These are phyloP conservation scores for Scleropages formosus DNA, from an alignment of 2,797 vertebrate species.

Conservation along the genomic window DNA sequence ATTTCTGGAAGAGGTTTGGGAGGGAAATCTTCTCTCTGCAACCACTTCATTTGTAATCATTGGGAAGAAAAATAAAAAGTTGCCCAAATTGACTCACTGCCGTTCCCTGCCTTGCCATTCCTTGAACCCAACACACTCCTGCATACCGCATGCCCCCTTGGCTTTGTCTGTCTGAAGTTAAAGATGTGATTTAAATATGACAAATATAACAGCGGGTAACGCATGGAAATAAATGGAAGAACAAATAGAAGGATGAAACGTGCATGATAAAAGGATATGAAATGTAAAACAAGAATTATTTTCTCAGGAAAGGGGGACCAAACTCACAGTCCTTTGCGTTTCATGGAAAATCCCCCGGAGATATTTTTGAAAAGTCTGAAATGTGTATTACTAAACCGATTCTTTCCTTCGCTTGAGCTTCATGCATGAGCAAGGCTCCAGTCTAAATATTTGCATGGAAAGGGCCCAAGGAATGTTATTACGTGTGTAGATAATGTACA, in stretches of 20 bases:
- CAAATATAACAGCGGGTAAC: constrained; percentile 46
- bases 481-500: constrained; percentile 44
- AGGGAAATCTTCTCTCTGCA: not conserved
- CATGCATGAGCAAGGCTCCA: constrained; percentile 55
- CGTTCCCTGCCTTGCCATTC: not conserved
- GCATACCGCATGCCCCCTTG: not conserved
- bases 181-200: constrained; percentile 60
- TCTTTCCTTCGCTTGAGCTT: constrained; percentile 55
- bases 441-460: constrained; percentile 59
- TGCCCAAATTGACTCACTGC: not conserved
- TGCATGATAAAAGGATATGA: constrained; percentile 58
- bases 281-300: constrained; percentile 37
- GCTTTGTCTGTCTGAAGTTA: constrained; percentile 11
- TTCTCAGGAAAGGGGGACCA: constrained; percentile 23
- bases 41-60: not conserved
- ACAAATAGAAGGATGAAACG: constrained; percentile 47
- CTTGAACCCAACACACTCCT: not conserved
- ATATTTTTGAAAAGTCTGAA: constrained; percentile 43
- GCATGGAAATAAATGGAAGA: constrained; percentile 60
- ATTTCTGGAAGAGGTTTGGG: too few relatives aligned
- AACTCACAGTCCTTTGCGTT: constrained; percentile 48
- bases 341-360: constrained; percentile 47
- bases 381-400: constrained; percentile 36
- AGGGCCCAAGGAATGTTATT: constrained; percentile 55
- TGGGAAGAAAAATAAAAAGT: too few relatives aligned